phyloP scores from a whole-genome alignment of 1,140 invertebrate species.

The Euwallacea fornicatus region DNA sequence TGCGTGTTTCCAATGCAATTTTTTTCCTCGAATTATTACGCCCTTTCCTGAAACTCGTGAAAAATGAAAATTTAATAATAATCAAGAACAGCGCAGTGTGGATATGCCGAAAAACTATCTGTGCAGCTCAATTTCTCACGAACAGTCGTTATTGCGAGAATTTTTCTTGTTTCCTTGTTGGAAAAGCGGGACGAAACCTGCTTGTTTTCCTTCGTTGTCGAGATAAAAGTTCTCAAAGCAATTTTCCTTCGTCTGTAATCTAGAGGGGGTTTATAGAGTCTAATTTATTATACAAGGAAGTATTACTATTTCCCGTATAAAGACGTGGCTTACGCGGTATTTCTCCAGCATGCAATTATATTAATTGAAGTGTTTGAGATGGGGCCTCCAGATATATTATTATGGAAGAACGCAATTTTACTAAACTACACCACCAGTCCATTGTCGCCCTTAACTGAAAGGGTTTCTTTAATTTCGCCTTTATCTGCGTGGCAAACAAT shows the following conservation, averaged over 20 bases:
- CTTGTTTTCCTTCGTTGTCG: constrained; percentile 18
- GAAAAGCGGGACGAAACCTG: neutral
- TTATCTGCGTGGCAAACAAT: too few relatives aligned
- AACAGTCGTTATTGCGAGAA: constrained; percentile 16
- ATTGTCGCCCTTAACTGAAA: too few relatives aligned
- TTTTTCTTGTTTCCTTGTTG: constrained; percentile 1
- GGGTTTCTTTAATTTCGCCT: too few relatives aligned
- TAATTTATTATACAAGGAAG: constrained; percentile 19
- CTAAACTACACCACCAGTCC: too few relatives aligned
- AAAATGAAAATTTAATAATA: too few relatives aligned
- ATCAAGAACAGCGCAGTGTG: too few relatives aligned
- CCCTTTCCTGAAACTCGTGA: too few relatives aligned
- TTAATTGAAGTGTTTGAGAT: constrained; percentile 1
- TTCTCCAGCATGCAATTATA: constrained; percentile 1
- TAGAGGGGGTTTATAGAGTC: constrained; percentile 18
- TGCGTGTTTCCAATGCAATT: too few relatives aligned
- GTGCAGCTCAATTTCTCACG: constrained; percentile 20
- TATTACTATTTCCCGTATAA: constrained; percentile 9
- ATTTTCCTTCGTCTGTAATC: constrained; percentile 11
- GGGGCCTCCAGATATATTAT: too few relatives aligned
- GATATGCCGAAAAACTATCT: neutral
- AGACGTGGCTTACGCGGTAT: neutral
- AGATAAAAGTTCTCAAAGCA: constrained; percentile 22
- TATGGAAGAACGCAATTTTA: too few relatives aligned
- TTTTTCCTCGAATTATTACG: too few relatives aligned